Percentiles rank a stretch among this genome's conserved stretches.
Conservation (phyloP, 2,113 vertebrate species). For the Erythrolamprus reginae region DNA sequence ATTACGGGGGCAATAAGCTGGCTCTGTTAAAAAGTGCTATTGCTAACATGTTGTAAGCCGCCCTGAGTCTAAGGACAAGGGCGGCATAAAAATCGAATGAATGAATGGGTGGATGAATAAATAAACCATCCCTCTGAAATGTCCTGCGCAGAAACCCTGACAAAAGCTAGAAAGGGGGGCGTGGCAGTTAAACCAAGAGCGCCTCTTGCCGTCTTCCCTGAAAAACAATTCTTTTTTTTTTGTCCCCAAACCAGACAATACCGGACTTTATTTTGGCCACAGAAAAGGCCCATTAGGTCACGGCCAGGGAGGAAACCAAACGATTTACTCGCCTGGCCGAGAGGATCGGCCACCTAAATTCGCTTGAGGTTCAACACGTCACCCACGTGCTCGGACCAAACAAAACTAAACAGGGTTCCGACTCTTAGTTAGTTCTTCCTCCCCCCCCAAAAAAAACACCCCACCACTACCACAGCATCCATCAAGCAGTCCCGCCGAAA, state of each 20-base stretch:
- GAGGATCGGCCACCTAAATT: not conserved
- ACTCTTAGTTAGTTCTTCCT: not conserved
- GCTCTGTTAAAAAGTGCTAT: too few relatives aligned
- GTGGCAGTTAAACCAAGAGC: not conserved
- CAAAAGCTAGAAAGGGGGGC: conserved; percentile 8
- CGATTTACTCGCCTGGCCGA: not conserved
- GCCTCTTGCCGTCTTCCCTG: not conserved
- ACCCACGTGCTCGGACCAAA: not conserved
- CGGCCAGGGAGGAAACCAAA: not conserved
- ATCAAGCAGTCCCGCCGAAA: not conserved
- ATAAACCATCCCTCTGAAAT: not conserved
- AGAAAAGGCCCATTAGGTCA: not conserved
- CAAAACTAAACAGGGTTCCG: not conserved
- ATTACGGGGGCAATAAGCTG: too few relatives aligned
- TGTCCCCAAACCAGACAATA: not conserved
- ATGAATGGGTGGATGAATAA: too few relatives aligned
- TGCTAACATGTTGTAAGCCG: too few relatives aligned
- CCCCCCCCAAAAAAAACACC: not conserved
- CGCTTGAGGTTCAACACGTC: not conserved
- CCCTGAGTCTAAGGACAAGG: too few relatives aligned
- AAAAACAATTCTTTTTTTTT: not conserved
- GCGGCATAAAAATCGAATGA: too few relatives aligned
- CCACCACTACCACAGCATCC: too few relatives aligned
- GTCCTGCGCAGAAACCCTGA: not conserved
- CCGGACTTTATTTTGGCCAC: too few relatives aligned